Conservation (phyloP, 2,888 invertebrate genomes). For the Nemotelus nigrinus region DNA sequence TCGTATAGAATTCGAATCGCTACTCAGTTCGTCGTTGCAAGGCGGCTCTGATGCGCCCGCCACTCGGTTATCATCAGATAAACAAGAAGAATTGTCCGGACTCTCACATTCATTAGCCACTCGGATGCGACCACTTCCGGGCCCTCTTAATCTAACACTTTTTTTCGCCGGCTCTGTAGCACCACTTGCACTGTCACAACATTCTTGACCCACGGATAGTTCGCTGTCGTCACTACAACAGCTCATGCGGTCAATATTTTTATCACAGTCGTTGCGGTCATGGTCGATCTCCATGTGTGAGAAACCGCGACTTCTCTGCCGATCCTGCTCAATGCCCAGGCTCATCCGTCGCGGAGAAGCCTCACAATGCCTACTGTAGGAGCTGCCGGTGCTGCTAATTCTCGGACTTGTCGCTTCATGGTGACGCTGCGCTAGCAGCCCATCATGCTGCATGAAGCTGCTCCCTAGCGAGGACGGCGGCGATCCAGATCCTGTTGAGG, state of each 20-base stretch:
- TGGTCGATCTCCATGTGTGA: conserved; percentile 45
- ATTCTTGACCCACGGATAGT: conserved; percentile 81
- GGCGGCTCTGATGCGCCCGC: conserved; percentile 35
- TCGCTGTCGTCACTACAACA: conserved; percentile 83
- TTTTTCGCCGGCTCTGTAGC: conserved; percentile 34
- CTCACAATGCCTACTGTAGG: conserved; percentile 18
- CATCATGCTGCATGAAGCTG: conserved; percentile 62
- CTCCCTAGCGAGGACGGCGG: conserved; percentile 33
- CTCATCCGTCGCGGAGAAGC: conserved; percentile 24
- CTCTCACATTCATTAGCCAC: conserved; percentile 49
- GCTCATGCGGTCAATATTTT: conserved; percentile 67
- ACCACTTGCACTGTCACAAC: conserved; percentile 50
- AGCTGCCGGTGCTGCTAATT: conserved; percentile 51
- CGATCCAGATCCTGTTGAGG: conserved; percentile 38
- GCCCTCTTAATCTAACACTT: conserved; percentile 22
- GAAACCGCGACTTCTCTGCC: conserved; percentile 12
- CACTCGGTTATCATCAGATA: conserved; percentile 48
- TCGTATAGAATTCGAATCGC: conserved; percentile 46
- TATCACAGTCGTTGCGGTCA: conserved; percentile 50
- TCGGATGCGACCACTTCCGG: conserved; percentile 18
- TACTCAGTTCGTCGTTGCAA: conserved; percentile 47
- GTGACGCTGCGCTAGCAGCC: conserved; percentile 60
- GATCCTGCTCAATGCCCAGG: conserved; percentile 49
- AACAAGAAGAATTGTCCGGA: conserved; percentile 47
- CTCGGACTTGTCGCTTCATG: conserved; percentile 61